A percentile compares a stretch with the other conserved stretches of the same genome.
phyloP scores from a whole-genome alignment of 2,797 vertebrate genomes.

The Chloroceryle amazona region DNA sequence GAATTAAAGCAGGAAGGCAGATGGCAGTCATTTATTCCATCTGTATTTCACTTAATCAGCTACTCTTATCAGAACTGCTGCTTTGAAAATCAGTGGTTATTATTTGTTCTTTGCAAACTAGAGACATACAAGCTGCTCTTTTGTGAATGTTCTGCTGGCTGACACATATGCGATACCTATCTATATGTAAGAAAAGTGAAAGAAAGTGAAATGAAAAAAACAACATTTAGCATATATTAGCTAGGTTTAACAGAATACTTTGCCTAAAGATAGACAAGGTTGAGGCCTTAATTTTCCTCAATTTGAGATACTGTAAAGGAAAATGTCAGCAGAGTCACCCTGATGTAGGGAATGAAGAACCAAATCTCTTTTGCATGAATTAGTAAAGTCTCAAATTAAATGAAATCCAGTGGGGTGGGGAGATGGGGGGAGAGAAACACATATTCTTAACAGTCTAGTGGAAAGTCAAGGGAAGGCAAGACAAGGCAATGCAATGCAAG shows the following conservation, averaged over 20 bases:
- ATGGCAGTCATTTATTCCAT: constrained; percentile 57
- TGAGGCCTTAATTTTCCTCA: background rate
- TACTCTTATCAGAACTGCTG: constrained; percentile 31
- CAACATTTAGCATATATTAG: background rate
- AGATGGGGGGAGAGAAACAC: background rate
- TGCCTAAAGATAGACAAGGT: background rate
- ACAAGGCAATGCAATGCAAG: too few relatives aligned
- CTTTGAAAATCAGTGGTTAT: background rate
- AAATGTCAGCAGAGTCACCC: background rate
- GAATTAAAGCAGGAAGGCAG: constrained; percentile 60
- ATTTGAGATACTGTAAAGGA: background rate
- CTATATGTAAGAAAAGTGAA: background rate
- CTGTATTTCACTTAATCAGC: constrained; percentile 42
- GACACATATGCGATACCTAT: background rate
- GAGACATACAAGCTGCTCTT: background rate
- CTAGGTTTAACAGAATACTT: background rate
- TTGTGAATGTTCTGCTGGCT: background rate
- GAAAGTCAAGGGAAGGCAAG: too few relatives aligned
- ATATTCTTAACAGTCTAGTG: background rate
- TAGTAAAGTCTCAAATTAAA: constrained; percentile 22
- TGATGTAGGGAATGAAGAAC: background rate
- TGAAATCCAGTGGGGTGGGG: background rate
- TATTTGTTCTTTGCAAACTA: background rate
- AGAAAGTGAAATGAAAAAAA: background rate
- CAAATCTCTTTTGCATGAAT: background rate